A percentile compares a stretch with the other conserved stretches of the same genome.
Evolutionary conservation across 2,113 vertebrate species (phyloP).

Genomic region (Lathamus discolor): DNA sequence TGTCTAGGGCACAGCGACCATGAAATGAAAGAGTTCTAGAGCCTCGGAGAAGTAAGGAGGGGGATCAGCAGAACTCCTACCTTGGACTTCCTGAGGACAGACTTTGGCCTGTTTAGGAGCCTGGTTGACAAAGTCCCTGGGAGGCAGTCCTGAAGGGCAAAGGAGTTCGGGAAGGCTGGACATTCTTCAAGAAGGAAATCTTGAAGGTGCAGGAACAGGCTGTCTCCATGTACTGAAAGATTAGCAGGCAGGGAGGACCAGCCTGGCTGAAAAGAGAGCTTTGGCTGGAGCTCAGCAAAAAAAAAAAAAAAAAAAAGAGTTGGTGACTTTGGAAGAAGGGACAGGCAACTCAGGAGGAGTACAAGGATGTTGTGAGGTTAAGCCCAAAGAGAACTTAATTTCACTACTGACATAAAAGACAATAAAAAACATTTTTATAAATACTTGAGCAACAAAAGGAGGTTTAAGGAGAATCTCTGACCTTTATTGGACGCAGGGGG

Average conservation of each 20-base stretch:
- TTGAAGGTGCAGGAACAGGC: too few relatives aligned
- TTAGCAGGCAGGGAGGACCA: too few relatives aligned
- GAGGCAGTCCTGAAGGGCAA: not conserved
- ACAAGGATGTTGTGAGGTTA: not conserved
- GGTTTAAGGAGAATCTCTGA: not conserved
- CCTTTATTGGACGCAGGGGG: not conserved
- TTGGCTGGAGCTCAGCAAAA: not conserved
- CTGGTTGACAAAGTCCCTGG: too few relatives aligned
- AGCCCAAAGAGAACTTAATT: not conserved
- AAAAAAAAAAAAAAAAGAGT: not conserved
- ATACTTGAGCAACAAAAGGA: not conserved
- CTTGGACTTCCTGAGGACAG: too few relatives aligned
- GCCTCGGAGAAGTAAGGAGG: too few relatives aligned
- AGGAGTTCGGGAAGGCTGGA: not conserved
- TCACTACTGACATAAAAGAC: not conserved
- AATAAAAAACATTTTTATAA: not conserved
- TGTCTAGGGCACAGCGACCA: too few relatives aligned
- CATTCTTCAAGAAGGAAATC: not conserved
- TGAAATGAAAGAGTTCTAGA: too few relatives aligned
- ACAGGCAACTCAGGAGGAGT: not conserved
- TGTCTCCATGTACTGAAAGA: too few relatives aligned
- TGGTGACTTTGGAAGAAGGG: not conserved
- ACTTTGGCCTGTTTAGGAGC: too few relatives aligned
- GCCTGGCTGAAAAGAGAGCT: too few relatives aligned
- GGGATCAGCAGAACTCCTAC: too few relatives aligned